Conservation (phyloP, 2,113 vertebrate species). For the Promerops cafer region DNA sequence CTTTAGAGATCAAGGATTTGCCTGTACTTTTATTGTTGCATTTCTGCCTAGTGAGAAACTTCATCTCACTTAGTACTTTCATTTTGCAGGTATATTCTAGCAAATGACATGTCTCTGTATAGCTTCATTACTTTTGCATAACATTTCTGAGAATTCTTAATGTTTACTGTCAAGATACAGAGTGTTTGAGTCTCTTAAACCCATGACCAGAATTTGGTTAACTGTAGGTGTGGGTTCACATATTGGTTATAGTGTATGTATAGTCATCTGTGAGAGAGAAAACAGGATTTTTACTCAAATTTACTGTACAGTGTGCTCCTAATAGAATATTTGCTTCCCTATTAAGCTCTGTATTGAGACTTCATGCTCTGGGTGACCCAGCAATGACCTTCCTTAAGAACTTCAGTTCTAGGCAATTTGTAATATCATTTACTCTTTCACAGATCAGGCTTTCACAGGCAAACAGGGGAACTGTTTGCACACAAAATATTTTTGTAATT, state of each 20-base stretch:
- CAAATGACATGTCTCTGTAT: background rate
- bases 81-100: background rate
- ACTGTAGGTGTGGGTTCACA: background rate
- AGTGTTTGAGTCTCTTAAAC: background rate
- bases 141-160: background rate
- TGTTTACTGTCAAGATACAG: background rate
- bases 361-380: fast-evolving
- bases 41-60: background rate
- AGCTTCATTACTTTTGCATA: background rate
- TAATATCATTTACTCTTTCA: background rate
- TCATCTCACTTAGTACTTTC: background rate
- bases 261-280: background rate
- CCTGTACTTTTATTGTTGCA: background rate
- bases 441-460: background rate
- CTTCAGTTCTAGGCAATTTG: background rate
- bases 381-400: background rate
- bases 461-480: background rate
- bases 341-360: background rate
- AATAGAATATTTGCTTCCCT: background rate
- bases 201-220: background rate
- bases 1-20: background rate
- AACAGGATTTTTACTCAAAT: background rate
- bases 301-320: background rate
- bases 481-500: background rate
- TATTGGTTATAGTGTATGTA: background rate